Evolutionary conservation across 2,888 invertebrate genomes (phyloP), one percentile per base, ranked within the genome.

Genomic region (Pyrrhosoma nymphula): DNA sequence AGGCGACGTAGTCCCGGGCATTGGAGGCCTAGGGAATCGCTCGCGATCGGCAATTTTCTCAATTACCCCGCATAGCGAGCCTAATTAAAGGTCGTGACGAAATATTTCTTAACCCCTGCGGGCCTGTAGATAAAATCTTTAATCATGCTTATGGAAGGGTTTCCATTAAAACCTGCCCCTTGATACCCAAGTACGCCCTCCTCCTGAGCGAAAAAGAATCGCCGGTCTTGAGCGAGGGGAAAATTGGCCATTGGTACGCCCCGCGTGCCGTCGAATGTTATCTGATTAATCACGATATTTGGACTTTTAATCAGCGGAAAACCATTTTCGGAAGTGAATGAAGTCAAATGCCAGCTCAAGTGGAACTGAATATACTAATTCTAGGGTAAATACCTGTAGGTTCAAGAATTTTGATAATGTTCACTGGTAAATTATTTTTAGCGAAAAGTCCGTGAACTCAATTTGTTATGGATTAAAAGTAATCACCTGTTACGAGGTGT

Each of bases 101-200:
- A 26, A 93, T 93, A 69, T 93, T 93, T 93, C 93, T 82, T 82
- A 18, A 6, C 35, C 82, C 82, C 16, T 35, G 12, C 39, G 60
- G 23, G 60, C 0, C 56, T 20, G n/a, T 0, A 82, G 93, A 93
- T 93, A 93, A 47, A 39, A 69, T 93, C 93, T 93, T 93, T 93
- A 63, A 93, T 93, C 69, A 93, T 47, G 93, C 75, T 93, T 93
- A 93, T 93, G 93, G 93, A 63, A 82, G 30, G 82, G 35, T 35
- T 82, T 82, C 47, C 93, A 93, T 69, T 69, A 93, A 55, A 39
- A n/a, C 75, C 47, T 14, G 18, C 18, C 63, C n/a, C 63, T 93
- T 39, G 69, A 69, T 26, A 26, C 69, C 82, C 26, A 35, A 10
- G 82, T 12, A 26, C n/a, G 69, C 82, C 20, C 30, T 18, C 16